Percentiles rank a stretch among this genome's conserved stretches.
Conservation (phyloP, 1,140 invertebrate genomes). For the Megalopta genalis region DNA sequence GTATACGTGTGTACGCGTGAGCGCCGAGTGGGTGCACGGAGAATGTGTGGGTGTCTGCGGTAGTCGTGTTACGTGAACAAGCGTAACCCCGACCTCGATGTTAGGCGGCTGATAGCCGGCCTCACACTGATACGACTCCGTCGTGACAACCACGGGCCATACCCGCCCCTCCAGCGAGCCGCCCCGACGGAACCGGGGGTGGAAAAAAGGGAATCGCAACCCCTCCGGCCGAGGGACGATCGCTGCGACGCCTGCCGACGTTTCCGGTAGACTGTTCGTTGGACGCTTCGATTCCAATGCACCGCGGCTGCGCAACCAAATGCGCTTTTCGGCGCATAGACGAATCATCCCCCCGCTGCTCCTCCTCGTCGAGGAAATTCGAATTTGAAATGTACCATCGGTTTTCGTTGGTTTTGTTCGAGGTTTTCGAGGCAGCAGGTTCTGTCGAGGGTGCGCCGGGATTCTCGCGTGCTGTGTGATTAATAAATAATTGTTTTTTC, state of each 20-base stretch:
- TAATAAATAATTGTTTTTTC: no score
- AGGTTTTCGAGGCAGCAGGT: no score
- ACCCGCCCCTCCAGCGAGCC: slow-evolving; percentile 31
- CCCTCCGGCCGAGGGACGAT: slow-evolving; percentile 46
- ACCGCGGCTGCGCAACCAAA: neutral
- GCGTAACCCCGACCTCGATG: slow-evolving; percentile 70
- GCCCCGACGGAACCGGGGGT: slow-evolving; percentile 37
- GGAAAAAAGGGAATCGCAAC: slow-evolving; percentile 46
- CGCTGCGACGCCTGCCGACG: slow-evolving; percentile 26
- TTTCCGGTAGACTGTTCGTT: slow-evolving; percentile 17
- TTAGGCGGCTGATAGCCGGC: slow-evolving; percentile 78
- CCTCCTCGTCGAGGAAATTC: no score
- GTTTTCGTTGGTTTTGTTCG: no score
- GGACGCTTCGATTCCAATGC: slow-evolving; percentile 17
- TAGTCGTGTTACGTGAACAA: slow-evolving; percentile 56
- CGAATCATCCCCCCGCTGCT: no score
- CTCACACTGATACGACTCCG: slow-evolving; percentile 73
- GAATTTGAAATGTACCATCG: no score
- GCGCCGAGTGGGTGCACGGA: neutral
- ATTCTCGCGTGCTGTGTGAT: no score
- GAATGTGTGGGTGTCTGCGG: slow-evolving; percentile 43
- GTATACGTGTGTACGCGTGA: no score
- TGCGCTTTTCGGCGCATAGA: neutral
- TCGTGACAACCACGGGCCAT: slow-evolving; percentile 53
- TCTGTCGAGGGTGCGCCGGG: no score